Evolutionary conservation across 2,888 invertebrate genomes (phyloP), one percentile per base, ranked within the genome.

Genomic region (Clepsis dumicolana): DNA sequence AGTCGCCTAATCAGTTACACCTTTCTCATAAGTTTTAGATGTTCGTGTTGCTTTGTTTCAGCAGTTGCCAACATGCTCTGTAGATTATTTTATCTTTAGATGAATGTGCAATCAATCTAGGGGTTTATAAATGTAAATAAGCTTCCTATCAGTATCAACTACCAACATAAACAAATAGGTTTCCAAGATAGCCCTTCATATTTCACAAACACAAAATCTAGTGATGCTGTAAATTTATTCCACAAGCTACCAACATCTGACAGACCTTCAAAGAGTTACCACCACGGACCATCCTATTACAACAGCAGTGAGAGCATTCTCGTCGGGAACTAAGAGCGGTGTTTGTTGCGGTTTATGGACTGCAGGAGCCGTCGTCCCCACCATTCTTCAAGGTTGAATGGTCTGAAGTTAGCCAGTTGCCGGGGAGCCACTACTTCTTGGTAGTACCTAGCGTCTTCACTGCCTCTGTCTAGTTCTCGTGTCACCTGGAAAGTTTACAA

Each of bases 331-430:
- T 92, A 93, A 80, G 91, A 89, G 65, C 92, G 87, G 74, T 93
- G 92, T 72, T 94, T 94, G 79, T 90, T 91, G 70, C 94, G 93
- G 80, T 94, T 94, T 77, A 96, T 94, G 85, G 94, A 96, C 87
- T 96, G 96, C 65, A 96, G 94, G 72, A 96, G 88, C 67, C 96
- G 95, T 70, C 96, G 94, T 18, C 95, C 96, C 96, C 96, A 97
- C 93, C 95, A 96, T 78, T 96, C 96, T 78, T 97, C 96, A 71
- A 97, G 90, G 87, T 97, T 95, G 85, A 97, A 97, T 10, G 97
- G 96, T 84, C 96, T 95, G 85, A 97, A 97, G 89, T 96, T 96
- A 81, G 94, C 95, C 24, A 95, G 85, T 74, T 94, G 93, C 4
- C 94, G 89, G 8, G 95, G 93, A 38, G 94, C 84, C 69, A 94